A percentile compares a stretch with the other conserved stretches of the same genome.
Evolutionary conservation across 2,113 vertebrate species (phyloP).

Genomic region (Pogonocichla stellata): DNA sequence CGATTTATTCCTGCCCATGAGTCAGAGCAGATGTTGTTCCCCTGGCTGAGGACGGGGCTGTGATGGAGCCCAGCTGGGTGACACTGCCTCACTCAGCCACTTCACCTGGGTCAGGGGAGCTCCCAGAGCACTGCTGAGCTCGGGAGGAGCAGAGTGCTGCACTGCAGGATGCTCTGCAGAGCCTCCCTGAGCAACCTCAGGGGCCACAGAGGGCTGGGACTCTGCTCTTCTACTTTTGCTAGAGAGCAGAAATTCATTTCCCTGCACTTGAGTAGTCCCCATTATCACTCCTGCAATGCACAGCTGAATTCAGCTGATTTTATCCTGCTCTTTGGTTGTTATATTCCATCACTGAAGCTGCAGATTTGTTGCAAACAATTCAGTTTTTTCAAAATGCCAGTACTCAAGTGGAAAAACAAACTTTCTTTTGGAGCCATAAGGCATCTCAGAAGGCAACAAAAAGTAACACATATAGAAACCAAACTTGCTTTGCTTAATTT

Average conservation of each 20-base stretch:
- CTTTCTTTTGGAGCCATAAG: background rate
- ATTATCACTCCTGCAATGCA: background rate
- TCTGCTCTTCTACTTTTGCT: background rate
- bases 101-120: background rate
- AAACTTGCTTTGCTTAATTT: background rate
- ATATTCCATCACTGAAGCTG: background rate
- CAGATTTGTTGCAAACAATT: background rate
- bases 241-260: background rate
- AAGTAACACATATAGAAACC: background rate
- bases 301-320: background rate
- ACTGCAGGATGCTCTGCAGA: background rate
- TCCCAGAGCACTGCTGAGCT: rapidly evolving
- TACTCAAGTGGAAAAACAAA: background rate
- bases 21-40: background rate
- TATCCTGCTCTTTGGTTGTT: background rate
- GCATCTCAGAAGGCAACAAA: background rate
- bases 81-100: background rate
- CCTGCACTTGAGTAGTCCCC: background rate
- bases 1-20: background rate
- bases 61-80: constrained; percentile 23
- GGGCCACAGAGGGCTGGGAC: background rate
- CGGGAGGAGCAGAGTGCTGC: background rate
- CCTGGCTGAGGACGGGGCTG: background rate
- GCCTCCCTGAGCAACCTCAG: rapidly evolving
- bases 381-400: background rate